Evolutionary conservation across 2,113 vertebrate species (phyloP).

Genomic region (Sebastes schlegelii): DNA sequence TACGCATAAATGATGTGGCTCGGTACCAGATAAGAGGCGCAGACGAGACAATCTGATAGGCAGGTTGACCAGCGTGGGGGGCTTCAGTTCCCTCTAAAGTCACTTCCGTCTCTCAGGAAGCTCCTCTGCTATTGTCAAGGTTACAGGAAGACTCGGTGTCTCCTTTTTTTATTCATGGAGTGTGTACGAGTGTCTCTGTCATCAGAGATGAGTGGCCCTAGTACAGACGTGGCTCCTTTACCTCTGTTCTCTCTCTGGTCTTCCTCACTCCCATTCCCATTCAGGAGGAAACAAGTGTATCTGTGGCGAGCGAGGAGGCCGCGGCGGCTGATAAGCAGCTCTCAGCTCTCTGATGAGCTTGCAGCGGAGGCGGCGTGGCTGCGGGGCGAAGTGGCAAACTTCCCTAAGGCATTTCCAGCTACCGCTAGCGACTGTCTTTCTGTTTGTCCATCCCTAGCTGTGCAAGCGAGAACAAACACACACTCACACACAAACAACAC

Average conservation of each 20-base stretch:
- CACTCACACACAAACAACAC: slow-evolving; percentile 49
- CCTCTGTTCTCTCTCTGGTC: slow-evolving; percentile 43
- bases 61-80: slow-evolving; percentile 66
- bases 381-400: slow-evolving; percentile 50
- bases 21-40: slow-evolving; percentile 44
- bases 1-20: slow-evolving; percentile 54
- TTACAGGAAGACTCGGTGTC: slow-evolving; percentile 39
- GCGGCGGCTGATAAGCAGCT: slow-evolving; percentile 65
- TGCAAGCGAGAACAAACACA: slow-evolving; percentile 34
- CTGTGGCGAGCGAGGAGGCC: slow-evolving; percentile 32
- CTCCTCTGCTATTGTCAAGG: slow-evolving; percentile 59
- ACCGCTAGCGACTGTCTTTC: slow-evolving; percentile 26
- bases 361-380: slow-evolving; percentile 33
- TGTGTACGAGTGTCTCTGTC: slow-evolving; percentile 37
- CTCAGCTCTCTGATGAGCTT: slow-evolving; percentile 59
- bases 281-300: slow-evolving; percentile 64
- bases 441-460: slow-evolving; percentile 33
- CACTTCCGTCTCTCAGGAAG: slow-evolving; percentile 51
- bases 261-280: slow-evolving; percentile 19
- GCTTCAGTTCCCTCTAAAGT: slow-evolving; percentile 51
- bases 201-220: slow-evolving; percentile 45
- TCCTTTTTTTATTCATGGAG: slow-evolving; percentile 58
- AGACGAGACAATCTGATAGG: slow-evolving; percentile 62
- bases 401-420: slow-evolving; percentile 50
- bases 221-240: slow-evolving; percentile 36